Evolutionary conservation across 2,797 vertebrate species (phyloP).

Genomic region (Spinus olivaceus): DNA sequence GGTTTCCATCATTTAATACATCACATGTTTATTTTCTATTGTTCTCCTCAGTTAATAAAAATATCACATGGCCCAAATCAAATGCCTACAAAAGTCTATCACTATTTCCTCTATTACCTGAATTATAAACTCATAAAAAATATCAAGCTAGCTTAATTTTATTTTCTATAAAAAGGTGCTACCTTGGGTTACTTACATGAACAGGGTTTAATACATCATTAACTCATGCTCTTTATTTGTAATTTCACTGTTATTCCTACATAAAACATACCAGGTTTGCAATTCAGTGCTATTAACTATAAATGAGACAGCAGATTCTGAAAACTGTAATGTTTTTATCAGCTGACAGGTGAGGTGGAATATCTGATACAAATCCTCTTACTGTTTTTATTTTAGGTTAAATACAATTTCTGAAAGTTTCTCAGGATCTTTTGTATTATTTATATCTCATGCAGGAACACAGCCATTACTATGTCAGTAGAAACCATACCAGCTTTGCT

Average conservation of each 20-base stretch:
- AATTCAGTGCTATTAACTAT: background rate
- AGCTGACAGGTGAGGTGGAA: background rate
- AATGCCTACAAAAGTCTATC: background rate
- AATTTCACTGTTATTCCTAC: background rate
- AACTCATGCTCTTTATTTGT: background rate
- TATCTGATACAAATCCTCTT: background rate
- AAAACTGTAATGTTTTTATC: background rate
- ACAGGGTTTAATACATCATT: background rate
- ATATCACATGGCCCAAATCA: background rate
- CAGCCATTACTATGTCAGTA: background rate
- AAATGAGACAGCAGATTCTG: background rate
- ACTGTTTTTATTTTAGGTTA: background rate
- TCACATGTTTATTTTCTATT: background rate
- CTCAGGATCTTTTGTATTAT: background rate
- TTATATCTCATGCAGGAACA: background rate
- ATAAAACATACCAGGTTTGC: background rate
- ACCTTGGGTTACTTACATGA: background rate
- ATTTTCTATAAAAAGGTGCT: background rate
- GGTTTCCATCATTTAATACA: background rate
- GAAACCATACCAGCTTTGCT: background rate
- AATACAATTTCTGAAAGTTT: background rate
- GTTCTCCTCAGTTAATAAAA: conserved; percentile 12
- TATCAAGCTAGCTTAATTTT: background rate
- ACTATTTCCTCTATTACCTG: conserved; percentile 3
- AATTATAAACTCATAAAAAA: conserved; percentile 4